phyloP scores from a whole-genome alignment of 92 coral and sea anemone genomes.

The Blastomussa wellsi region DNA sequence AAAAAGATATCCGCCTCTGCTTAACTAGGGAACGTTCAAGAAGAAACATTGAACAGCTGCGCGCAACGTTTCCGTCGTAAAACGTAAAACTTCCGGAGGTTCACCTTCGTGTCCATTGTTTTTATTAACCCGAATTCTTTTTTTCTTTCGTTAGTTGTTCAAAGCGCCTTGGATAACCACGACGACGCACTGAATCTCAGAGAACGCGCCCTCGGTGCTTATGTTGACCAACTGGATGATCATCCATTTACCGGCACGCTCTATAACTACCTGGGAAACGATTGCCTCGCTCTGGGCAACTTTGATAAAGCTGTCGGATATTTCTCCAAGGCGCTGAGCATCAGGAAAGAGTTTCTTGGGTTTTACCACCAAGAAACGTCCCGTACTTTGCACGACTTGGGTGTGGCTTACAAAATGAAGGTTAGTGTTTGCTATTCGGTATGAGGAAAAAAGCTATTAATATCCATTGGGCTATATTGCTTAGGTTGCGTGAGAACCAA shows the following conservation, averaged over 20 bases:
- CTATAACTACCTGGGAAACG: constrained; percentile 63
- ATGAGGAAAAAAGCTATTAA: too few relatives aligned
- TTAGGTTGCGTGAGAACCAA: too few relatives aligned
- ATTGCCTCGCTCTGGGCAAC: constrained; percentile 50
- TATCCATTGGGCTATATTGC: too few relatives aligned
- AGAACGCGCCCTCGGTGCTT: constrained; percentile 40
- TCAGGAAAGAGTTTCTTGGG: constrained; percentile 44
- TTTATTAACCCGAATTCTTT: not conserved
- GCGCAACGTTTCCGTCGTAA: not conserved
- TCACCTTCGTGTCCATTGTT: not conserved
- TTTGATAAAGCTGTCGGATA: constrained; percentile 56
- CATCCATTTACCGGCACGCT: constrained; percentile 62
- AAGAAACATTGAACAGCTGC: too few relatives aligned
- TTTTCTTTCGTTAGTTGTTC: constrained; percentile 33
- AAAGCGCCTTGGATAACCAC: constrained; percentile 41
- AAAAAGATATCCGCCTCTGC: too few relatives aligned
- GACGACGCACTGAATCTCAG: constrained; percentile 47
- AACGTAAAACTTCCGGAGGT: not conserved
- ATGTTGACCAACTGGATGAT: constrained; percentile 42
- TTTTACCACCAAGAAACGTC: constrained; percentile 40
- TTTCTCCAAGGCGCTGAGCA: constrained; percentile 49
- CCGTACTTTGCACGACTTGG: constrained; percentile 36
- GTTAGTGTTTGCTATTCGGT: not conserved
- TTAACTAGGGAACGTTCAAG: too few relatives aligned
- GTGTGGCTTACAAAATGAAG: constrained; percentile 36